A percentile compares a stretch with the other conserved stretches of the same genome.
Evolutionary conservation across 2,797 vertebrate genomes (phyloP).

Genomic region (Labeo calbasu): DNA sequence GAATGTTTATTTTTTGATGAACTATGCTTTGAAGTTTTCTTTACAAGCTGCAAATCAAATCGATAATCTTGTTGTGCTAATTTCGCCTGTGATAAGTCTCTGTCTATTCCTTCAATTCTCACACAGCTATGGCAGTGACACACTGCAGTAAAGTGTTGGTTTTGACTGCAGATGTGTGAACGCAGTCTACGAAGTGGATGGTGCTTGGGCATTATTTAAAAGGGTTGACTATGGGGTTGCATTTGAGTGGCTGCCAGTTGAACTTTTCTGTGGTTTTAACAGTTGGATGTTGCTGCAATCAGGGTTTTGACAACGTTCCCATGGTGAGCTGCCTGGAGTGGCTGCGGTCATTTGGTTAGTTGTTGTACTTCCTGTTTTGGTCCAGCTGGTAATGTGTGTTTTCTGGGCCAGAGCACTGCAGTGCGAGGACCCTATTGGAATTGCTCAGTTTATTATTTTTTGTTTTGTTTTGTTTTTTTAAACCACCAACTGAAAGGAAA

Average conservation of each 20-base stretch:
- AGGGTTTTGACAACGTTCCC: conserved; percentile 36
- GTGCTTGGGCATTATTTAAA: conserved; percentile 20
- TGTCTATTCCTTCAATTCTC: neutral
- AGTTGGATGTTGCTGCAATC: conserved; percentile 22
- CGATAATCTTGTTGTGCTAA: neutral
- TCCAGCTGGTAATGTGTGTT: conserved; percentile 19
- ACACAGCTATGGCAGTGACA: neutral
- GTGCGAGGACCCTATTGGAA: too few species aligned
- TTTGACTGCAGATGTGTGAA: conserved; percentile 14
- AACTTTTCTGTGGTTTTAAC: conserved; percentile 22
- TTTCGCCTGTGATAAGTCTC: neutral
- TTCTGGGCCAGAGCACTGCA: too few species aligned
- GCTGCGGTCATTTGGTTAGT: conserved; percentile 18
- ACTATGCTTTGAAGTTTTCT: neutral
- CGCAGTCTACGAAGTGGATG: neutral
- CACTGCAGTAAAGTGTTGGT: neutral
- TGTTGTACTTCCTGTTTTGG: conserved; percentile 22
- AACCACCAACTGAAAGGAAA: conserved; percentile 17
- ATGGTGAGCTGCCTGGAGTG: conserved; percentile 18
- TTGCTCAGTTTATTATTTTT: too few species aligned
- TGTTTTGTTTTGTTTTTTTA: too few species aligned
- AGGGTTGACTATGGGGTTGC: neutral
- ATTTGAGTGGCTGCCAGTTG: conserved; percentile 16
- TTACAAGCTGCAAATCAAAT: neutral
- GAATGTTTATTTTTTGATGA: neutral